Base-by-base conservation (phyloP, 2,797 vertebrate species). In the Trematomus bernacchii region DNA sequence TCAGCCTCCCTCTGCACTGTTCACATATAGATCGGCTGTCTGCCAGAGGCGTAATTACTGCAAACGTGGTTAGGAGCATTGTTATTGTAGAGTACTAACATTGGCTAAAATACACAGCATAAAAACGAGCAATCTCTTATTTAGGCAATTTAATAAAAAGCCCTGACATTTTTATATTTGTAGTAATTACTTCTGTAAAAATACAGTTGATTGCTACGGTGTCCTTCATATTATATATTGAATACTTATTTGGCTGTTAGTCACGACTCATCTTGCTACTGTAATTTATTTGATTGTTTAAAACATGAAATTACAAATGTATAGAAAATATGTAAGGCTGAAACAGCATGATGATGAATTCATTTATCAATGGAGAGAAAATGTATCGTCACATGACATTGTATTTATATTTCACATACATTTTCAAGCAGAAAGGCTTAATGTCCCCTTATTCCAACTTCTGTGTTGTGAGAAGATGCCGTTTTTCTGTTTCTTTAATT, bases 21-120 rank as follows among this genome's bases (percentile, higher is more conserved):
- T 85, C 90, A 82, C 85, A 80, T 91, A 91, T 86, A 69, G 85
- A 91, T 88, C 21, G 42, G 70, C 76, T 89, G 86, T 79, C 83
- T 86, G 84, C 78, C 60, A 72, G 64, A 81, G 59, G 51, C 71
- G 48, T 84, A 85, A 90, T 90, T 88, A 79, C 75, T 84, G 77
- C 62, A 79, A 78, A 86, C 82, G 83, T 73, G 73, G 66, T 83
- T 50, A 51, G 76, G 62, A 51, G 54, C 46, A 16, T 83, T 87
- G n/a, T 66, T 44, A 18, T 63, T 65, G 62, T 62, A 68, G n/a
- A 19, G 51, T 43, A 43, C 10, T 9, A 78, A 72, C 61, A 79
- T 55, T 54, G 18, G 18, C 46, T 37, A 71, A 42, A 76, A 47
- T 51, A 50, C 47, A 48, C 48, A 40, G 15, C 19, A 74, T 16